These are phyloP conservation scores for Choristoneura rosaceana DNA, from an alignment of 2,888 invertebrate genomes.

Conservation along the genomic window DNA sequence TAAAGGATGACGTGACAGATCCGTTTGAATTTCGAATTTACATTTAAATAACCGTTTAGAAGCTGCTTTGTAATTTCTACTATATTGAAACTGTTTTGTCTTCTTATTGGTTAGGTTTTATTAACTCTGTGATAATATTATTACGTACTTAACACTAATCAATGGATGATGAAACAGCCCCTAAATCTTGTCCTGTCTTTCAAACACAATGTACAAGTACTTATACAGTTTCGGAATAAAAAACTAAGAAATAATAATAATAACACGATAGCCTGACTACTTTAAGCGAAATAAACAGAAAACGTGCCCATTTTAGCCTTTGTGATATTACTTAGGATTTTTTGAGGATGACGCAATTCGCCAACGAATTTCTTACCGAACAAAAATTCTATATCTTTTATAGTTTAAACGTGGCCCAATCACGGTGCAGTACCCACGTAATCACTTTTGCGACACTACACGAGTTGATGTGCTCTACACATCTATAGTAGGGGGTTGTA, in stretches of 20 bases:
- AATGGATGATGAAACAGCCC: no score
- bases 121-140: no score
- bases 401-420: neutral
- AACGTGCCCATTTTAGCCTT: no score
- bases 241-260: no score
- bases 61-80: conserved; percentile 28
- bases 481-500: neutral
- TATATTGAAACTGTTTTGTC: conserved; percentile 7
- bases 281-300: no score
- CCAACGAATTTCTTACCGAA: neutral
- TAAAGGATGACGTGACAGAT: conserved; percentile 38
- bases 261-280: no score
- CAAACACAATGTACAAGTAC: no score
- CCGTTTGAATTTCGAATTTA: conserved; percentile 40
- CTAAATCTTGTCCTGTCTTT: no score
- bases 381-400: neutral
- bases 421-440: neutral
- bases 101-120: neutral
- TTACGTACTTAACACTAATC: no score
- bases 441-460: neutral
- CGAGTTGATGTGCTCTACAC: neutral
- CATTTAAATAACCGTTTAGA: conserved; percentile 41
- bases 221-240: no score
- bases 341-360: neutral
- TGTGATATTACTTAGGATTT: no score